Evolutionary conservation across 2,113 vertebrate genomes (phyloP), one percentile per base, ranked within the genome.

Genomic region (Pleuronectes platessa): DNA sequence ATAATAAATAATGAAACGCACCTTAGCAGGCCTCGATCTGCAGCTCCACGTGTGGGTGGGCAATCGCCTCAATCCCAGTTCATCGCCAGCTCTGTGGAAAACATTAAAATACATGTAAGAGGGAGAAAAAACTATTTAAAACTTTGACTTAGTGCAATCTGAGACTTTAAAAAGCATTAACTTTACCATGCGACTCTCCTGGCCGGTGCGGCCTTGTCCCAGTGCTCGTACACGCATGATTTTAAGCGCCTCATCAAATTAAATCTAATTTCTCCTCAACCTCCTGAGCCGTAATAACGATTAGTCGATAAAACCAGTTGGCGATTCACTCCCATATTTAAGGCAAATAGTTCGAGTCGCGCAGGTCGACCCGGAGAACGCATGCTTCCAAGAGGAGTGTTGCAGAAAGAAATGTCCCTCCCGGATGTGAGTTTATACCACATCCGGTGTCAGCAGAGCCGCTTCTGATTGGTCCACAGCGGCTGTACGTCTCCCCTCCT

Each of bases 351-450:
- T 18, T 8, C 4, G 0, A 0, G 3, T 1, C 18, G 26, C 0
- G 3, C 18, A 0, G 3, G n/a, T 1, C 0, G 0, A 0, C 4
- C 0, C 0, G 0, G 1, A 0, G 5, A 10, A 0, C 13, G 5
- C 79, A 68, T 55, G 68, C 58, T 59, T 12, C 4, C 49, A 63
- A 63, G 1, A 0, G 6, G 10, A 4, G 0, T 2, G 3, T 31
- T 35, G 0, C 4, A 2, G n/a, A 0, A 81, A 58, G 74, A 83
- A 75, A 71, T 65, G 74, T 68, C 49, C 31, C 17, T 1, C 61
- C 84, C 91, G 90, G 88, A 90, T 58, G 14, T 70, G 20, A 0
- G 0, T 92, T 87, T 91, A 82, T 85, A 84, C 0, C 9, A 76
- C 71, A 83, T 92, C 92, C 92, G 84, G 83, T 69, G 24, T 56